Base-by-base conservation (phyloP, 2,888 invertebrate species). In the Megamerina dolium region DNA sequence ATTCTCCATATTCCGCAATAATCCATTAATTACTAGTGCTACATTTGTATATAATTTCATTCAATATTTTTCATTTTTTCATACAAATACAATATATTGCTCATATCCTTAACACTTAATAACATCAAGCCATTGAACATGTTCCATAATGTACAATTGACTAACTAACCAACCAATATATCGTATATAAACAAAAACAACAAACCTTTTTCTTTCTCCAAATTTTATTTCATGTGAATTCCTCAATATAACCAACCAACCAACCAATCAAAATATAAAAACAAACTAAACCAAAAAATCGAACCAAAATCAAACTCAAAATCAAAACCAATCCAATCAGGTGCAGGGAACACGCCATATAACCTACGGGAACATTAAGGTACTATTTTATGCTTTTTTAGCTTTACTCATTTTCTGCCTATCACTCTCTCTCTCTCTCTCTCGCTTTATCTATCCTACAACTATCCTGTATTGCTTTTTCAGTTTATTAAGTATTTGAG, bases 301-400 rank as follows among this genome's bases (percentile, higher is more conserved):
- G 5, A 21, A 27, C 10, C 17, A 5, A 14, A 37, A 37, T 8
- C 16, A 29, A 37, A 6, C n/a, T n/a, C n/a, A n/a, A n/a, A n/a
- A n/a, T n/a, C 35, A 46, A 41, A 47, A 48, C 26, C 36, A 44
- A 47, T 37, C 39, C 49, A 56, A 63, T 76, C 78, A 80, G 80
- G 80, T 80, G 76, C 80, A 80, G 77, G 80, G 79, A 78, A 79
- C 80, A 74, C 77, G 79, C 73, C 80, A 80, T 74, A 78, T 80
- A 73, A 79, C 80, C 73, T 80, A 77, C 73, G 80, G 80, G 75
- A 80, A 79, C 72, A 80, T 80, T 70, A 80, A 80, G 80, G 80
- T 80, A 79, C 62, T 64, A 58, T 57, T 60, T 63, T 61, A 56
- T 56, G 59, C 60, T 65, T 66, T 61, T 50, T 59, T 44, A 48